Evolutionary conservation across 2,888 invertebrate genomes (phyloP).

Genomic region (Psococerastis gibbosa): DNA sequence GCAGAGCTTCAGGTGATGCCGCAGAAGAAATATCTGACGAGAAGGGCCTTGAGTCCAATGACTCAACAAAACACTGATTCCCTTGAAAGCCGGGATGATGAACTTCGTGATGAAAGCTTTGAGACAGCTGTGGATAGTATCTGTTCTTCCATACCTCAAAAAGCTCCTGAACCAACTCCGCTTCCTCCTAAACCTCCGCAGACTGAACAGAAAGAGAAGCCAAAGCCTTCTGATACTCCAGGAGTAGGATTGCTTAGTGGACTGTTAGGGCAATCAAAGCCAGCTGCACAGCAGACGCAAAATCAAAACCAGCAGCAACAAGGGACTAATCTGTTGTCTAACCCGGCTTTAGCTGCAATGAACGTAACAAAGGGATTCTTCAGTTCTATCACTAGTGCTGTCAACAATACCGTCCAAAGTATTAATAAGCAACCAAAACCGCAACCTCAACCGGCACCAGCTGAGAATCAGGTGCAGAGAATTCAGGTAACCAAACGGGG

Average conservation of each 20-base stretch:
- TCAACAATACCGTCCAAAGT: constrained; percentile 10
- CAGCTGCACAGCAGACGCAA: constrained; percentile 20
- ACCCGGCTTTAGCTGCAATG: constrained; percentile 23
- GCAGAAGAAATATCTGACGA: constrained; percentile 2
- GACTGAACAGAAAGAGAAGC: constrained; percentile 8
- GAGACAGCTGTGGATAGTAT: constrained; percentile 33
- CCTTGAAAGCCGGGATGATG: constrained; percentile 34
- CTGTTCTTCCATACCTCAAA: constrained; percentile 21
- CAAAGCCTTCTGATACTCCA: constrained; percentile 4
- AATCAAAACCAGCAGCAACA: constrained; percentile 19
- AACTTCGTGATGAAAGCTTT: constrained; percentile 32
- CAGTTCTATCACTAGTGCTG: constrained; percentile 4
- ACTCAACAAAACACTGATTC: constrained; percentile 32
- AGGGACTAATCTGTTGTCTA: constrained; percentile 18
- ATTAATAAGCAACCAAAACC: constrained; percentile 10
- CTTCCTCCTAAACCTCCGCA: constrained; percentile 17
- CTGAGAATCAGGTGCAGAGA: constrained; percentile 18
- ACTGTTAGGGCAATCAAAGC: constrained; percentile 18
- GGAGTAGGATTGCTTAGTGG: constrained; percentile 17
- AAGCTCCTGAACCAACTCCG: constrained; percentile 12
- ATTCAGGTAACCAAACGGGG: constrained; percentile 5
- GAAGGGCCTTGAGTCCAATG: background rate
- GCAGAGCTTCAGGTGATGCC: background rate
- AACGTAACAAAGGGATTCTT: constrained; percentile 17
- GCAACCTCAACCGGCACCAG: constrained; percentile 16